These are phyloP conservation scores for Kuschelorhynchus macadamiae DNA, from an alignment of 2,888 invertebrate genomes.

Conservation along the genomic window DNA sequence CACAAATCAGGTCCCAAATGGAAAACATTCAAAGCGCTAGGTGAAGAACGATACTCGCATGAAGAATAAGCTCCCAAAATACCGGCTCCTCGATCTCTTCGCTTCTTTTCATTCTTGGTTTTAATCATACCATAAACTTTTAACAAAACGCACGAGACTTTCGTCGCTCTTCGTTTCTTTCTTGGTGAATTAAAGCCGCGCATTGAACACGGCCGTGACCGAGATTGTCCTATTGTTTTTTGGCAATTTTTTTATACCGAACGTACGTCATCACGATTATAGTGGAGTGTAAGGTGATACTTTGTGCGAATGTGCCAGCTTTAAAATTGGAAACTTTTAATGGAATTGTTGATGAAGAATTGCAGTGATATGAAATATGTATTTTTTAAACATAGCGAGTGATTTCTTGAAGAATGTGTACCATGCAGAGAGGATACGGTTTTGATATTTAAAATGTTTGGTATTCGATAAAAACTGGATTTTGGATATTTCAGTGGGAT, in stretches of 20 bases:
- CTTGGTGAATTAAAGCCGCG: constrained; percentile 27
- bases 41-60: background rate
- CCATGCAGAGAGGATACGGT: too few species aligned
- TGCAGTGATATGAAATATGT: too few species aligned
- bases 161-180: constrained; percentile 32
- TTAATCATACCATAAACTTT: constrained; percentile 45
- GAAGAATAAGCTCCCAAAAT: constrained; percentile 27
- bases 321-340: too few species aligned
- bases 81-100: constrained; percentile 36
- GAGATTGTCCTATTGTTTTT: constrained; percentile 32
- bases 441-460: too few species aligned
- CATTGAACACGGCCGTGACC: constrained; percentile 35
- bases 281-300: too few species aligned
- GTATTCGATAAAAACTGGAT: too few species aligned
- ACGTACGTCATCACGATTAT: too few species aligned
- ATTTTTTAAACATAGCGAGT: too few species aligned
- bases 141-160: constrained; percentile 45
- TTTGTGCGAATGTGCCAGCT: too few species aligned
- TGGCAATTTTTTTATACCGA: constrained; percentile 10
- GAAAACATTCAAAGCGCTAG: constrained; percentile 8
- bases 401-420: too few species aligned
- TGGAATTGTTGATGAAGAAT: too few species aligned
- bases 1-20: background rate
- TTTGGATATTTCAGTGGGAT: too few species aligned
- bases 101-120: constrained; percentile 37